A percentile compares a stretch with the other conserved stretches of the same genome.
These are phyloP conservation scores for Margaritifera margaritifera DNA, from an alignment of 2,888 invertebrate genomes.

Conservation along the genomic window DNA sequence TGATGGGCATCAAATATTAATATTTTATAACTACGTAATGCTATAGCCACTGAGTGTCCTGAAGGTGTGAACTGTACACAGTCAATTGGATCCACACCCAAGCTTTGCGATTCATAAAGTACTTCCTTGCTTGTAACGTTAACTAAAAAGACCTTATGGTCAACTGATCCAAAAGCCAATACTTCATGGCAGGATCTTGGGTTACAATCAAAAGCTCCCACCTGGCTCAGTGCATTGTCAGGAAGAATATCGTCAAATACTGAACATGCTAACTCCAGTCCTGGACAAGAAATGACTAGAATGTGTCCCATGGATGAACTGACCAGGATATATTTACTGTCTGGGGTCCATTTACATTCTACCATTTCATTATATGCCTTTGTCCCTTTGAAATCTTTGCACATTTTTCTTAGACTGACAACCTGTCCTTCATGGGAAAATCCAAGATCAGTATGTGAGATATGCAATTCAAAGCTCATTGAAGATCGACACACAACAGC, in stretches of 20 bases:
- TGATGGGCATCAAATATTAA: constrained; percentile 33
- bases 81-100: constrained; percentile 37
- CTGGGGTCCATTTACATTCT: constrained; percentile 60
- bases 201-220: constrained; percentile 58
- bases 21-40: constrained; percentile 44
- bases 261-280: constrained; percentile 28
- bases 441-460: constrained; percentile 21
- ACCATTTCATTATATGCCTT: constrained; percentile 44
- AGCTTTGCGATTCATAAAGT: constrained; percentile 17
- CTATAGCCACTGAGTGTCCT: constrained; percentile 42
- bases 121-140: constrained; percentile 31
- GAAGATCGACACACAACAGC: constrained; percentile 47
- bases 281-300: constrained; percentile 21
- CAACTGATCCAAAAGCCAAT: constrained; percentile 50
- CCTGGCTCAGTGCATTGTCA: constrained; percentile 31
- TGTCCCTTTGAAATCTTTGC: constrained; percentile 23
- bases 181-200: constrained; percentile 43
- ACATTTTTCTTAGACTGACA: constrained; percentile 17
- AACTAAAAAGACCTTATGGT: constrained; percentile 40
- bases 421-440: constrained; percentile 12
- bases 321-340: constrained; percentile 51
- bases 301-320: constrained; percentile 48
- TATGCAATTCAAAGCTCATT: constrained; percentile 33
- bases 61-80: constrained; percentile 45
- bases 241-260: constrained; percentile 50